These are phyloP conservation scores for Poeciliopsis turneri DNA, from an alignment of 2,797 vertebrate genomes.

Conservation along the genomic window DNA sequence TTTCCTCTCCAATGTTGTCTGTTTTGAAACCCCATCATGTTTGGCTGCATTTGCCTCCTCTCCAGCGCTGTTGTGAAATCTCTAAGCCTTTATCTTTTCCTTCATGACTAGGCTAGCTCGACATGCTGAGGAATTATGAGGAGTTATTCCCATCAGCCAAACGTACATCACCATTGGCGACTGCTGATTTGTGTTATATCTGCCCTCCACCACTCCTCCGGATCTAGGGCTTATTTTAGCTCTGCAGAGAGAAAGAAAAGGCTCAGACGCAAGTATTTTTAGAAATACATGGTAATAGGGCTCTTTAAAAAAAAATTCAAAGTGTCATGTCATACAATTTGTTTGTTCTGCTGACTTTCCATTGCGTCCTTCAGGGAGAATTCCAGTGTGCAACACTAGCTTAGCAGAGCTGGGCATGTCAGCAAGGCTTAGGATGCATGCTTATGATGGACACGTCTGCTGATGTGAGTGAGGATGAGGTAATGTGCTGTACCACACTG, in stretches of 20 bases:
- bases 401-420: slow-evolving; percentile 61
- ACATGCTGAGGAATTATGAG: slow-evolving; percentile 46
- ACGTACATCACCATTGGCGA: slow-evolving; percentile 52
- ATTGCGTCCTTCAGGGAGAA: slow-evolving; percentile 38
- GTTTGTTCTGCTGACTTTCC: slow-evolving; percentile 45
- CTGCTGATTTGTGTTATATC: slow-evolving; percentile 63
- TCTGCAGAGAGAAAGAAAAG: slow-evolving; percentile 52
- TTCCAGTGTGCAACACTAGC: slow-evolving; percentile 42
- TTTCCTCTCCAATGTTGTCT: neutral
- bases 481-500: slow-evolving; percentile 52
- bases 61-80: slow-evolving; percentile 48
- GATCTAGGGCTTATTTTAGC: slow-evolving; percentile 67
- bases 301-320: slow-evolving; percentile 58
- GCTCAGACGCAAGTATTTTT: slow-evolving; percentile 67
- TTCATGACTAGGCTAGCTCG: slow-evolving; percentile 59
- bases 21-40: slow-evolving; percentile 60
- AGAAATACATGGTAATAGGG: slow-evolving; percentile 57
- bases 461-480: slow-evolving; percentile 64
- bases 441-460: slow-evolving; percentile 70
- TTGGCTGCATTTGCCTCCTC: slow-evolving; percentile 65
- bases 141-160: slow-evolving; percentile 54
- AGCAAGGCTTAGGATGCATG: slow-evolving; percentile 59
- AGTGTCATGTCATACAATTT: slow-evolving; percentile 61
- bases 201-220: slow-evolving; percentile 56
- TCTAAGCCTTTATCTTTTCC: slow-evolving; percentile 39